phyloP scores from a whole-genome alignment of 1,140 invertebrate genomes.

The Bombyx mandarina region DNA sequence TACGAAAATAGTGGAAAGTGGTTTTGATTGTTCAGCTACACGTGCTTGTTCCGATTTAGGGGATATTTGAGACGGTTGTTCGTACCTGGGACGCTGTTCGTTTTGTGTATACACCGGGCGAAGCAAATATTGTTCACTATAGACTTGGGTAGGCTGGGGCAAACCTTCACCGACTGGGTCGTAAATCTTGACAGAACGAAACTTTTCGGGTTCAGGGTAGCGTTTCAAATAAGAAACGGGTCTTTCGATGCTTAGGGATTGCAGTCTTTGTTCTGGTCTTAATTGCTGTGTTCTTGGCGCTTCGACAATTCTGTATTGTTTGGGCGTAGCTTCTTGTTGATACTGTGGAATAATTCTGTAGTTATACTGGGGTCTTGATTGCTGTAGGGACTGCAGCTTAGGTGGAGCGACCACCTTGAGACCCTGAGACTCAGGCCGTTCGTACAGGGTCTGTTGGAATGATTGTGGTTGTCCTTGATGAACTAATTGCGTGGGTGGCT shows the following conservation, averaged over 20 bases:
- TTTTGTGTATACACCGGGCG: slow-evolving; percentile 39
- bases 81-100: slow-evolving; percentile 39
- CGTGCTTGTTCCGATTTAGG: slow-evolving; percentile 28
- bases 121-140: slow-evolving; percentile 48
- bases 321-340: slow-evolving; percentile 43
- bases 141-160: slow-evolving; percentile 33
- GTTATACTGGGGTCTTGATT: slow-evolving; percentile 31
- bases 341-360: slow-evolving; percentile 49
- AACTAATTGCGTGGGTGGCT: slow-evolving; percentile 21
- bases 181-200: slow-evolving; percentile 37
- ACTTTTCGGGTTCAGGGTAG: slow-evolving; percentile 48
- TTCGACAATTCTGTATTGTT: slow-evolving; percentile 52
- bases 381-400: slow-evolving; percentile 36
- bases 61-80: slow-evolving; percentile 19
- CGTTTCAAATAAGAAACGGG: slow-evolving; percentile 56
- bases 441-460: slow-evolving; percentile 39
- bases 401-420: slow-evolving; percentile 55
- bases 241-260: slow-evolving; percentile 36
- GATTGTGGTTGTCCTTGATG: slow-evolving; percentile 25
- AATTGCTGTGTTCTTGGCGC: slow-evolving; percentile 33
- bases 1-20: slow-evolving; percentile 53
- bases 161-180: slow-evolving; percentile 36
- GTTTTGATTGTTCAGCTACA: slow-evolving; percentile 33
- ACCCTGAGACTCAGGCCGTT: slow-evolving; percentile 53
- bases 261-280: slow-evolving; percentile 40